A percentile compares a stretch with the other conserved stretches of the same genome.
These are phyloP conservation scores for Glaucidium brasilianum DNA, from an alignment of 2,113 vertebrate genomes.

Conservation along the genomic window DNA sequence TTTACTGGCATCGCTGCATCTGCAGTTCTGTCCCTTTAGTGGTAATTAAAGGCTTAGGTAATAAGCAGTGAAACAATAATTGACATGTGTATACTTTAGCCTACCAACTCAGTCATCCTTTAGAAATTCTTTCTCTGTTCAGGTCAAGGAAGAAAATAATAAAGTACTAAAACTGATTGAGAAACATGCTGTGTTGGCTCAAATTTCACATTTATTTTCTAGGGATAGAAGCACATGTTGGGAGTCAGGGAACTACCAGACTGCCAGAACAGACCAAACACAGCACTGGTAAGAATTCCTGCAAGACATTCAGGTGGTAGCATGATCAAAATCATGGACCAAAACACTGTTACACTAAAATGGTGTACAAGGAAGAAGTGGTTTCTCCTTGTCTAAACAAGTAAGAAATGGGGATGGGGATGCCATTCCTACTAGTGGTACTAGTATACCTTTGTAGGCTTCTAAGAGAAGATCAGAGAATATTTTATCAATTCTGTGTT, in stretches of 20 bases:
- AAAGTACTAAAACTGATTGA: neutral
- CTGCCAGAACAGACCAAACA: neutral
- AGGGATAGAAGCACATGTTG: neutral
- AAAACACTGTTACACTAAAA: neutral
- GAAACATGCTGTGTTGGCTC: neutral
- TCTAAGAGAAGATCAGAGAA: neutral
- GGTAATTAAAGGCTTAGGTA: neutral
- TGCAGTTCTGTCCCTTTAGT: neutral
- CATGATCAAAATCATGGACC: neutral
- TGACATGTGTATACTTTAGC: neutral
- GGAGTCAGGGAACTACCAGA: neutral
- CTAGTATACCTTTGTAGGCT: neutral
- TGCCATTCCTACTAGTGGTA: neutral
- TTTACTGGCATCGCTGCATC: neutral
- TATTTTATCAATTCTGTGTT: neutral
- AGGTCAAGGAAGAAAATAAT: neutral
- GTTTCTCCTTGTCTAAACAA: neutral
- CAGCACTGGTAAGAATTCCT: neutral
- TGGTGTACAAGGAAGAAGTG: neutral
- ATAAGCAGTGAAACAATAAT: conserved; percentile 1
- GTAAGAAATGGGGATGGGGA: neutral
- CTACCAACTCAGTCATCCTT: neutral
- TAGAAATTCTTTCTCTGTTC: neutral
- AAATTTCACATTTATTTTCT: neutral
- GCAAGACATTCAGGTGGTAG: neutral